These are phyloP conservation scores for Lacanobia oleracea DNA, from an alignment of 2,888 invertebrate species.

Conservation along the genomic window DNA sequence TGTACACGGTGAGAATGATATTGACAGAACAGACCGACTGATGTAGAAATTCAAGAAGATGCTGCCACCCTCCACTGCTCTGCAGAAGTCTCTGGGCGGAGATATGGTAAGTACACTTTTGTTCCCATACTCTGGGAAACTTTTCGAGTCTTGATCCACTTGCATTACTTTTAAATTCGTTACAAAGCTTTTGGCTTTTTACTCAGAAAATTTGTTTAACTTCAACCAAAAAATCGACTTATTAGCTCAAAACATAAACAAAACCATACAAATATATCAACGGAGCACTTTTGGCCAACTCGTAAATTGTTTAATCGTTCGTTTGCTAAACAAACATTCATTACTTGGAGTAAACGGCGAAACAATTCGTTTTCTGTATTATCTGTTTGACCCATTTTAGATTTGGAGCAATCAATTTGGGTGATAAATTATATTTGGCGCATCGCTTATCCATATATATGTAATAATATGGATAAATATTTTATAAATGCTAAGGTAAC, in stretches of 20 bases:
- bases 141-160: neutral
- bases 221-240: conserved; percentile 41
- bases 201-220: conserved; percentile 14
- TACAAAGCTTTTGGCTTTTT: neutral
- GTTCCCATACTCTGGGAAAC: neutral
- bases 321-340: conserved; percentile 62
- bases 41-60: neutral
- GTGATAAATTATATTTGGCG: conserved; percentile 60
- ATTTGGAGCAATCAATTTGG: conserved; percentile 64
- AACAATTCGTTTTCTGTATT: conserved; percentile 71
- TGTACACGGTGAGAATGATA: too few species aligned
- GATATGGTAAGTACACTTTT: conserved; percentile 6
- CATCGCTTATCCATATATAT: conserved; percentile 24
- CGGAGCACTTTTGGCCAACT: conserved; percentile 50
- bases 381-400: conserved; percentile 71
- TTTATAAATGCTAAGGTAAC: neutral
- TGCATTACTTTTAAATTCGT: conserved; percentile 4
- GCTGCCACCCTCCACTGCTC: neutral
- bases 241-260: conserved; percentile 46
- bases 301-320: conserved; percentile 67
- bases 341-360: conserved; percentile 63
- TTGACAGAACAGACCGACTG: too few species aligned
- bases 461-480: neutral
- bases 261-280: conserved; percentile 56
- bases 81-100: neutral